phyloP scores from a whole-genome alignment of 2,797 vertebrate species.

The Hemibagrus guttatus region DNA sequence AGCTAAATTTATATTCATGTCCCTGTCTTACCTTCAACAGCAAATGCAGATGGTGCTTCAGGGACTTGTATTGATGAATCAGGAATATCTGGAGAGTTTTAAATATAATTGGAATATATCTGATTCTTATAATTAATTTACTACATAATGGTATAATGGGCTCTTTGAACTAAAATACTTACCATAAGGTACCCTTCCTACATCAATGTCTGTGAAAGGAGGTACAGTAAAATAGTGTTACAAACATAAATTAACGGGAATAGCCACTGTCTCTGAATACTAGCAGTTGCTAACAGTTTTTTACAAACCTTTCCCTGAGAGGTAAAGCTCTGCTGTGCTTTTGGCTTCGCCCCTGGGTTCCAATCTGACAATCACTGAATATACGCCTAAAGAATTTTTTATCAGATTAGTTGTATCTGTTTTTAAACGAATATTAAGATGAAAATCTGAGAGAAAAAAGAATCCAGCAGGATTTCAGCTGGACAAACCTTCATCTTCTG shows the following conservation, averaged over 20 bases:
- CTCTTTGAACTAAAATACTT: slow-evolving; percentile 64
- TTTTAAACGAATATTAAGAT: slow-evolving; percentile 33
- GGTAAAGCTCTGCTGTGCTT: slow-evolving; percentile 96
- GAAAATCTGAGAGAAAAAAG: slow-evolving; percentile 36
- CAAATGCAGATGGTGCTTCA: slow-evolving; percentile 77
- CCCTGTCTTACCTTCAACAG: slow-evolving; percentile 82
- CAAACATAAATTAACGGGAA: slow-evolving; percentile 26
- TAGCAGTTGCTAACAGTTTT: slow-evolving; percentile 41
- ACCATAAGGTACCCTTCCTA: slow-evolving; percentile 90
- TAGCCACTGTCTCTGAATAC: slow-evolving; percentile 54
- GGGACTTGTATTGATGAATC: slow-evolving; percentile 91
- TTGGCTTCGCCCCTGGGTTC: slow-evolving; percentile 96
- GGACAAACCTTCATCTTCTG: slow-evolving; percentile 95
- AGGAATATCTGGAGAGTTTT: slow-evolving; percentile 83
- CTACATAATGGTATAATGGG: background rate
- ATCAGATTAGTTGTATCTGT: slow-evolving; percentile 65
- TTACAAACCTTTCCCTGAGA: slow-evolving; percentile 92
- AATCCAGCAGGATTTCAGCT: slow-evolving; percentile 33
- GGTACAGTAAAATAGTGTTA: slow-evolving; percentile 58
- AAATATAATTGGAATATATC: slow-evolving; percentile 15
- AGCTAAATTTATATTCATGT: slow-evolving; percentile 1
- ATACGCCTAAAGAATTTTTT: slow-evolving; percentile 86
- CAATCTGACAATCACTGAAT: slow-evolving; percentile 96
- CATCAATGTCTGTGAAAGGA: slow-evolving; percentile 89
- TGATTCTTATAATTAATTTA: background rate